phyloP scores from a whole-genome alignment of 2,113 vertebrate species.

The Melanerpes aurifrons region DNA sequence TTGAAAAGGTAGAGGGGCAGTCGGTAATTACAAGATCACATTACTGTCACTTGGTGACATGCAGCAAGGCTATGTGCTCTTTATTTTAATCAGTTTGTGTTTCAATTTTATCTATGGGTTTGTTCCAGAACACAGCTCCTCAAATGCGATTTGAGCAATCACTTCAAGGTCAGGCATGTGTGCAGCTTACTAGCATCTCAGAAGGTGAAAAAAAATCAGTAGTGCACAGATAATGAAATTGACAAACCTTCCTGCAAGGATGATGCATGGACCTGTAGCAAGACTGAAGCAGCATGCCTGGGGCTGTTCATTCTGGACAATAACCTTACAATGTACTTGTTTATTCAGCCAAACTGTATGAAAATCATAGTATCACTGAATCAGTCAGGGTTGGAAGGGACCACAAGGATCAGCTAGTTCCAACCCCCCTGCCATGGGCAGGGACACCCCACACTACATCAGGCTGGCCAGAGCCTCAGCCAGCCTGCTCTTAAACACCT shows the following conservation, averaged over 20 bases:
- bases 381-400: no score
- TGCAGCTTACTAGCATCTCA: neutral
- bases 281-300: neutral
- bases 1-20: neutral
- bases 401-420: no score
- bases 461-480: no score
- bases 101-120: neutral
- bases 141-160: neutral
- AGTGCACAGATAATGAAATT: neutral
- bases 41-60: neutral
- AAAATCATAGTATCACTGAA: neutral
- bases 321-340: neutral
- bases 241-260: neutral
- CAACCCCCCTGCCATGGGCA: no score
- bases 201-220: neutral
- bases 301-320: neutral
- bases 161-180: neutral
- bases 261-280: neutral
- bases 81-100: neutral
- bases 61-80: neutral
- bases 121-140: neutral
- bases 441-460: no score
- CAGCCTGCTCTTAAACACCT: no score
- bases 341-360: neutral
- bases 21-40: neutral